phyloP scores from a whole-genome alignment of 2,113 vertebrate genomes.

The Phoenicopterus ruber region DNA sequence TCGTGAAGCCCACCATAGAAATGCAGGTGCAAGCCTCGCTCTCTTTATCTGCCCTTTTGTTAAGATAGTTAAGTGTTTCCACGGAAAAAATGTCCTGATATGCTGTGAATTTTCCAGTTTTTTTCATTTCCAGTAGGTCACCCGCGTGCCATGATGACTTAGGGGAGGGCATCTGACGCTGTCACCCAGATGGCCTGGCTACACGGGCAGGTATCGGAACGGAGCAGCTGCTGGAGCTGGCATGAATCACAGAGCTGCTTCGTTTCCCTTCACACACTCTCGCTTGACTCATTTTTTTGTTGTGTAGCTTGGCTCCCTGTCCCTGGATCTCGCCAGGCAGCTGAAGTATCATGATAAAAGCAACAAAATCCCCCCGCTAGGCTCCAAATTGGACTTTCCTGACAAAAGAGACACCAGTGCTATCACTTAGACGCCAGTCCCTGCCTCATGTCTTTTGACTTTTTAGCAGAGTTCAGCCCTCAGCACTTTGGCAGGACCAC shows the following conservation, averaged over 20 bases:
- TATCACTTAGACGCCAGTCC: background rate
- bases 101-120: background rate
- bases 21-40: background rate
- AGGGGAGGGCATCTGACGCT: background rate
- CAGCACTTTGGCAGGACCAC: background rate
- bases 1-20: rapidly evolving
- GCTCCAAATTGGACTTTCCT: background rate
- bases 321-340: background rate
- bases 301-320: background rate
- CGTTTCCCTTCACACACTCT: background rate
- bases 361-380: background rate
- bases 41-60: background rate
- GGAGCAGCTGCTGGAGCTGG: background rate
- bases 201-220: background rate
- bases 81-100: background rate
- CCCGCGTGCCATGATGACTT: rapidly evolving
- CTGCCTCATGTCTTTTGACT: background rate
- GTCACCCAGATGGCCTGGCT: background rate
- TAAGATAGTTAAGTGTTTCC: background rate
- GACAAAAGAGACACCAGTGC: background rate
- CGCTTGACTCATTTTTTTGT: background rate
- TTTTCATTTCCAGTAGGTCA: background rate
- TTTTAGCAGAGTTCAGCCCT: background rate
- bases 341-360: background rate
- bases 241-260: background rate